Percentiles rank a stretch among this genome's conserved stretches.
These are phyloP conservation scores for Tupiocoris notatus DNA, from an alignment of 2,888 invertebrate species.

Conservation along the genomic window DNA sequence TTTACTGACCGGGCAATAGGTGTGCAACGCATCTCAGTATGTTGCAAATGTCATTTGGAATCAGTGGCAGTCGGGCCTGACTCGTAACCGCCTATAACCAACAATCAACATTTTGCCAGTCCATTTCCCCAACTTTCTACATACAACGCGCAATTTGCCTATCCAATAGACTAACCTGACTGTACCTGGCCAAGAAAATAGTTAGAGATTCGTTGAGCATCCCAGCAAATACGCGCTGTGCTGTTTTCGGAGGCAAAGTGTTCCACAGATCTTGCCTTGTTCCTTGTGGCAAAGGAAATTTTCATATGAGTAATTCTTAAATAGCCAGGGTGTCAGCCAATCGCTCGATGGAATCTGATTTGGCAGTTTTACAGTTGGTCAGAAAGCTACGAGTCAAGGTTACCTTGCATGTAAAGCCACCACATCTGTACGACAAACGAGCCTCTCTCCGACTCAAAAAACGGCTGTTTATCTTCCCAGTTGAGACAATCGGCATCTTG, in stretches of 20 bases:
- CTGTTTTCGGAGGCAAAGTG: constrained; percentile 85
- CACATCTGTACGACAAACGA: constrained; percentile 83
- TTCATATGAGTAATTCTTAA: too few relatives aligned
- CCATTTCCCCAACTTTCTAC: too few relatives aligned
- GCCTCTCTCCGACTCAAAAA: constrained; percentile 72
- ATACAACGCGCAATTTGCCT: too few relatives aligned
- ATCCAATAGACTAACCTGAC: constrained; percentile 69
- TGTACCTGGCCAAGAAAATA: constrained; percentile 75
- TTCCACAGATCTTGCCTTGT: constrained; percentile 80
- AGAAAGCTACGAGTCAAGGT: too few relatives aligned
- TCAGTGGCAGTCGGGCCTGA: constrained; percentile 59
- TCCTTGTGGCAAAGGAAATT: too few relatives aligned
- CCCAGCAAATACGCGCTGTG: constrained; percentile 78
- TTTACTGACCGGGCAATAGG: constrained; percentile 59
- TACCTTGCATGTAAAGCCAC: constrained; percentile 84
- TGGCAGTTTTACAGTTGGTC: too few relatives aligned
- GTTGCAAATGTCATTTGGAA: constrained; percentile 74
- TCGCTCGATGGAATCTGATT: too few relatives aligned
- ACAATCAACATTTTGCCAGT: background rate
- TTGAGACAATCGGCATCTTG: constrained; percentile 78
- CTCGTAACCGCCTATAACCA: constrained; percentile 64
- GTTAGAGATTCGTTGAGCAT: constrained; percentile 83
- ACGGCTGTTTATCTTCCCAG: constrained; percentile 65
- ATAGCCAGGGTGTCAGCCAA: too few relatives aligned
- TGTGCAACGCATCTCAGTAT: constrained; percentile 73